Evolutionary conservation across 2,888 invertebrate species (phyloP), one percentile per base, ranked within the genome.

Genomic region (Meganola albula): DNA sequence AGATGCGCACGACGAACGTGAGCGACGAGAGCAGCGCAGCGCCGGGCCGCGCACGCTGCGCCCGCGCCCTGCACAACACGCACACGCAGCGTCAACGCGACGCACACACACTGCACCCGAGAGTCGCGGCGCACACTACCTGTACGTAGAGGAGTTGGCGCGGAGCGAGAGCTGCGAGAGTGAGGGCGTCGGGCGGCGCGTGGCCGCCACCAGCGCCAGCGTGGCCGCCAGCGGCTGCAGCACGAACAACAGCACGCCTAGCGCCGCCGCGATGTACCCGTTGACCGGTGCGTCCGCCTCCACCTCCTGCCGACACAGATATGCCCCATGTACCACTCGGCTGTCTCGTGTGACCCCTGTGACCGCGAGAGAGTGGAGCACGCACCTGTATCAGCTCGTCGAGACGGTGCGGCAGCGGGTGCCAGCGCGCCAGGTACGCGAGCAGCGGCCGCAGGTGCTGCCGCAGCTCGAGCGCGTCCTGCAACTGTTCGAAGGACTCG

Each of bases 221-320:
- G 37, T 27, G 36, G 48, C 45, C 11, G 48, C 63, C 22, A 42
- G 10, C 31, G 53, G 37, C 62, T 71, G 72, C 55, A 73, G 59
- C 52, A 51, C 30, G 40, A 50, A 31, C 49, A 64, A 54, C 47
- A 53, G 31, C 37, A 24, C 40, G 30, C 39, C 37, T 31, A 49
- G 54, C 25, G 38, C 64, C 27, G 24, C 49, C 21, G 52, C 59
- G 45, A 42, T 64, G 58, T 70, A 65, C 41, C 44, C 43, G 60
- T 73, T 76, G 38, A 63, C 45, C 10, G 73, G 74, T 28, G 54
- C 44, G 45, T 76, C 74, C 29, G 32, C 57, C 43, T 58, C 48
- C 39, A 55, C 74, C 50, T 76, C 75, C 75, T 75, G 54, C 20
- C 24, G 8, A 1, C 22, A 8, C 14, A 20, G n/a, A 14, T 7